phyloP scores from a whole-genome alignment of 2,888 invertebrate species.

The Sceliomorpha sp. region DNA sequence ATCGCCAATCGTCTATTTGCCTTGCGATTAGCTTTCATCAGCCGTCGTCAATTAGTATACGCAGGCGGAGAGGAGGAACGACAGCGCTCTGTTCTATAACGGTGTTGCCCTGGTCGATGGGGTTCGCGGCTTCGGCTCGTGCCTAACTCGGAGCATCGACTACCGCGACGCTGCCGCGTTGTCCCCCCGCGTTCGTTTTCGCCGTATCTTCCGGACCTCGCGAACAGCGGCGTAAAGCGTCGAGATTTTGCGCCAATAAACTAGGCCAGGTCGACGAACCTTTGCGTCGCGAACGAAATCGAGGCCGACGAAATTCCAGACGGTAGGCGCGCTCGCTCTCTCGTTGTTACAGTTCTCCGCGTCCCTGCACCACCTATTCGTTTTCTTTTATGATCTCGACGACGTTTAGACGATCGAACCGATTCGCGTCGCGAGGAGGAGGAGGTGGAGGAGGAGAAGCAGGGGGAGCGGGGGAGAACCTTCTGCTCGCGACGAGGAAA shows the following conservation, averaged over 20 bases:
- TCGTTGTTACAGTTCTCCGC: slow-evolving; percentile 36
- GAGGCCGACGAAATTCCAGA: slow-evolving; percentile 44
- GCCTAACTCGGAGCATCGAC: slow-evolving; percentile 17
- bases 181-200: slow-evolving; percentile 22
- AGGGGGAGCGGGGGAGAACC: no score
- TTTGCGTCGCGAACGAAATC: slow-evolving; percentile 38
- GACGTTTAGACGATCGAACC: no score
- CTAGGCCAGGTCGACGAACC: slow-evolving; percentile 65
- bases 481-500: no score
- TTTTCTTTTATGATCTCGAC: no score
- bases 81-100: slow-evolving; percentile 28
- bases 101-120: slow-evolving; percentile 21
- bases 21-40: slow-evolving; percentile 10
- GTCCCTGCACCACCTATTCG: slow-evolving; percentile 2
- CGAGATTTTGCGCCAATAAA: slow-evolving; percentile 63
- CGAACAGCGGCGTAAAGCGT: slow-evolving; percentile 57
- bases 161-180: slow-evolving; percentile 3
- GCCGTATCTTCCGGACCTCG: slow-evolving; percentile 47
- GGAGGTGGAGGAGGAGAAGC: no score
- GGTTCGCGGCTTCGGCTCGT: slow-evolving; percentile 1
- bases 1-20: no score
- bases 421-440: no score
- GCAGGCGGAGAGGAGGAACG: no score
- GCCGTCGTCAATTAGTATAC: slow-evolving; percentile 18
- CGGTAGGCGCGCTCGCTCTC: slow-evolving; percentile 18